Percentiles rank a stretch among this genome's conserved stretches.
Evolutionary conservation across 1,140 invertebrate species (phyloP).

Genomic region (Drepana arcuata): DNA sequence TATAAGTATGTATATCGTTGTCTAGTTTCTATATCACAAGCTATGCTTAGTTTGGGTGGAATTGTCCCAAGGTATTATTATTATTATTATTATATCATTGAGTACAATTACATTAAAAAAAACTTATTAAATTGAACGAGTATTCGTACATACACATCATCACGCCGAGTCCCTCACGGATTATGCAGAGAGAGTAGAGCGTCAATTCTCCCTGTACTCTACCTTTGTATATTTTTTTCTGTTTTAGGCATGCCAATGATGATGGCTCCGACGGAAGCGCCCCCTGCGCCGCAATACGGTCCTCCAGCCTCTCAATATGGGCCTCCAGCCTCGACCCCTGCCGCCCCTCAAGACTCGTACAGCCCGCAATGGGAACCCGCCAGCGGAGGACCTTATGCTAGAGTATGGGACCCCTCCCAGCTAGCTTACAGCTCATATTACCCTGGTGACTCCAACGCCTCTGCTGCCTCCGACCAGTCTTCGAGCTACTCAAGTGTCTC

Average conservation of each 20-base stretch:
- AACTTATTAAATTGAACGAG: too few relatives aligned
- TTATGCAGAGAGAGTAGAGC: too few relatives aligned
- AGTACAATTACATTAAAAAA: too few relatives aligned
- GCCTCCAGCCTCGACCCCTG: constrained; percentile 72
- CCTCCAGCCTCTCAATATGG: constrained; percentile 75
- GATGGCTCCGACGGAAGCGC: constrained; percentile 73
- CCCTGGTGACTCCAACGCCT: constrained; percentile 73
- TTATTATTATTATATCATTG: too few relatives aligned
- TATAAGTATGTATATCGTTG: too few relatives aligned
- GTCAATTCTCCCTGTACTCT: background rate
- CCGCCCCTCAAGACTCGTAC: constrained; percentile 77
- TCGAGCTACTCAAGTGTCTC: constrained; percentile 71
- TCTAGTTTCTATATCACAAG: too few relatives aligned
- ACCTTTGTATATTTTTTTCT: constrained; percentile 3
- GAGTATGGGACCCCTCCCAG: constrained; percentile 80
- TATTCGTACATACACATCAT: too few relatives aligned
- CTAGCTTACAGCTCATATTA: constrained; percentile 86
- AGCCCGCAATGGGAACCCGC: constrained; percentile 80
- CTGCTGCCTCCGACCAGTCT: constrained; percentile 68
- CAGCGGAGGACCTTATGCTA: constrained; percentile 79
- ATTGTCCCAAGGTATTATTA: too few relatives aligned
- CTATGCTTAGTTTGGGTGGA: too few relatives aligned
- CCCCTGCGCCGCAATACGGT: constrained; percentile 59
- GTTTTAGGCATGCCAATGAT: constrained; percentile 81
- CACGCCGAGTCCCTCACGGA: too few relatives aligned